These are phyloP conservation scores for Lasioglossum calceatum DNA, from an alignment of 2,888 invertebrate species.

Conservation along the genomic window DNA sequence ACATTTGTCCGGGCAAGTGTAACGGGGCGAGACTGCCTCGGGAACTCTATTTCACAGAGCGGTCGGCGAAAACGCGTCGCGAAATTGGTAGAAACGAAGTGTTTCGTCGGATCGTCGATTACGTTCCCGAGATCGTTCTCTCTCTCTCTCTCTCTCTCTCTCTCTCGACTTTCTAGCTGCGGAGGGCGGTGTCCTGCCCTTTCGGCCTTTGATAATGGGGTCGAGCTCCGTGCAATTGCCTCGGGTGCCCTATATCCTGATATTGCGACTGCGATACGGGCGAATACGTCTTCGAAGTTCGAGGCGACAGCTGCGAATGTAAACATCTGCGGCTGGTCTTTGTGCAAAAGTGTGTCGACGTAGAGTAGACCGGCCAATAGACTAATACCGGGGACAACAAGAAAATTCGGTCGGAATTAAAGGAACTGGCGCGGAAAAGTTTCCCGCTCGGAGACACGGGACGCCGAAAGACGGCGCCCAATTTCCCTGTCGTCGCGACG, in stretches of 20 bases:
- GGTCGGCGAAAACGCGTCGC: not conserved
- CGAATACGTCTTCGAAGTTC: constrained; percentile 49
- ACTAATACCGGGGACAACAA: constrained; percentile 6
- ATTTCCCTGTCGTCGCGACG: not conserved
- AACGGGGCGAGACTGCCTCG: not conserved
- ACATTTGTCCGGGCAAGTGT: not conserved
- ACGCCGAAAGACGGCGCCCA: not conserved
- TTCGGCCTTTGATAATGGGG: constrained; percentile 59
- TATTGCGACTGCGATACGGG: constrained; percentile 45
- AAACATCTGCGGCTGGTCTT: constrained; percentile 38
- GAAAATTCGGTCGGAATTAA: constrained; percentile 10
- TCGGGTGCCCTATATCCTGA: constrained; percentile 51
- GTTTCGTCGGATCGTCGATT: constrained; percentile 6
- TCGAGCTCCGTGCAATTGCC: constrained; percentile 62
- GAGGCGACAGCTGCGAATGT: constrained; percentile 60
- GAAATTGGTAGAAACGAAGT: not conserved
- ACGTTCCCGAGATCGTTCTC: not conserved
- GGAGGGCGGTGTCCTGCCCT: constrained; percentile 30
- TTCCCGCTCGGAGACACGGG: too few species aligned
- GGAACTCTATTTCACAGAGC: not conserved
- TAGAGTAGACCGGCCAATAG: not conserved
- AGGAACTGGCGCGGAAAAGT: constrained; percentile 30
- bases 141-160: not conserved
- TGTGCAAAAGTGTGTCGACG: constrained; percentile 46
- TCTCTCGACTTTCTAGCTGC: not conserved